Base-by-base conservation (phyloP, 2,113 vertebrate species). In the Ceyx cyanopectus region DNA sequence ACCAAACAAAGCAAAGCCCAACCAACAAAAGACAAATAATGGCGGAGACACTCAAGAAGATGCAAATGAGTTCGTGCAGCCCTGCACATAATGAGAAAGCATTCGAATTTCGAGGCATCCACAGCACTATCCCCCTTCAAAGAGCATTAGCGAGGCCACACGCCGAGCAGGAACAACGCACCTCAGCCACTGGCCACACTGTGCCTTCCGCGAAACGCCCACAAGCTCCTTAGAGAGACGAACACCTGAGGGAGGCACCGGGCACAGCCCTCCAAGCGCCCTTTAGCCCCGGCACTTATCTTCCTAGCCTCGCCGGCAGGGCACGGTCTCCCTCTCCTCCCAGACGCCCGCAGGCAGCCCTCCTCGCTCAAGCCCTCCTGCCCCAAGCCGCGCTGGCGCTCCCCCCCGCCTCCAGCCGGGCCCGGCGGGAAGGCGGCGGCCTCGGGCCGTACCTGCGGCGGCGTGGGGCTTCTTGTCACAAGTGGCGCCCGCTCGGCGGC, bases 381-480 rank as follows among this genome's bases (percentile, higher is more conserved):
- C 27, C 45, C 73, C 45, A 6, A 26, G 46, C 76, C 21, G 34
- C 53, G 19, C 57, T 1, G 37, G n/a, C 19, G 15, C 43, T 9
- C 20, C 32, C 16, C 43, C 43, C 5, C 48, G 24, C 65, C 6
- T 19, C 13, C 65, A 15, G 56, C 32, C 45, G 9, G 11, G 62
- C 70, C 37, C 50, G 21, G 16, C 34, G 19, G 19, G 29, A 8
- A 5, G 10, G 37, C 62, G 40, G 62, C 32, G 27, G 62, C 54
- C 30, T 29, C n/a, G 32, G 82, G 23, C 85, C 58, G 32, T 73
- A 97, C 96, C 96, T 73, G 93, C 60, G 27, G 66, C 45, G 19
- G 17, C 13, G 57, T 87, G 90, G 11, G 61, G 69, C 29, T 93
- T 92, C 65, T 30, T 86, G 34, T 70, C 81, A 63, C 93, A 92